Evolutionary conservation across 2,113 vertebrate genomes (phyloP).

Genomic region (Erinaceus europaeus): DNA sequence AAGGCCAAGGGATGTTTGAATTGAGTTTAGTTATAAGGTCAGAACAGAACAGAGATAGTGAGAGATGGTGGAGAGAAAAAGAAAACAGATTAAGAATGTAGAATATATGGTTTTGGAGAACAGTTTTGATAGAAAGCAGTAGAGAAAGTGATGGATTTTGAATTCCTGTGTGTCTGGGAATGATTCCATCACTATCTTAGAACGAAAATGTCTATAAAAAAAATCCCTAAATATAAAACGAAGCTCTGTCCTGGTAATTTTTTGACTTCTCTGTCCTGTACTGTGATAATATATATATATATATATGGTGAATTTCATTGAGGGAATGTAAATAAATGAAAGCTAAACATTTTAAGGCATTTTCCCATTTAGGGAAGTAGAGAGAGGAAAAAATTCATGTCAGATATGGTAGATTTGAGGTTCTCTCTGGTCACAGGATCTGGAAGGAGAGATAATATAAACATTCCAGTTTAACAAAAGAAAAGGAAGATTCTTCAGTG

Average conservation of each 20-base stretch:
- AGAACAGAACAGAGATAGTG: not conserved
- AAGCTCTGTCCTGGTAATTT: too few species aligned
- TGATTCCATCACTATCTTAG: not conserved
- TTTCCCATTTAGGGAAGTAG: not conserved
- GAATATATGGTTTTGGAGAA: not conserved
- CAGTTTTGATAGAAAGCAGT: not conserved
- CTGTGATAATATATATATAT: too few species aligned
- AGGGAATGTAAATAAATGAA: not conserved
- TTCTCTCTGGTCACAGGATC: not conserved
- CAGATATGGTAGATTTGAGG: not conserved
- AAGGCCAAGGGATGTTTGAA: not conserved
- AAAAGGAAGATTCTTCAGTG: too few species aligned
- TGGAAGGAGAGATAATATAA: not conserved
- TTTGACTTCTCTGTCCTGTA: not conserved
- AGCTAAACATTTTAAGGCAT: not conserved
- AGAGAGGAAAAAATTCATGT: not conserved
- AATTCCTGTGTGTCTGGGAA: not conserved
- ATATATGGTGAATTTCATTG: too few species aligned
- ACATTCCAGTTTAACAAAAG: too few species aligned
- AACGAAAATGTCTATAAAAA: not conserved
- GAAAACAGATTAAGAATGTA: not conserved
- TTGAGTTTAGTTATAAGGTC: too few species aligned
- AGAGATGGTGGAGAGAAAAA: not conserved
- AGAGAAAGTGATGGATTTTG: not conserved
- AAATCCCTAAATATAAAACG: too few species aligned